A percentile compares a stretch with the other conserved stretches of the same genome.
These are phyloP conservation scores for Sturmia bella DNA, from an alignment of 2,888 invertebrate species.

Conservation along the genomic window DNA sequence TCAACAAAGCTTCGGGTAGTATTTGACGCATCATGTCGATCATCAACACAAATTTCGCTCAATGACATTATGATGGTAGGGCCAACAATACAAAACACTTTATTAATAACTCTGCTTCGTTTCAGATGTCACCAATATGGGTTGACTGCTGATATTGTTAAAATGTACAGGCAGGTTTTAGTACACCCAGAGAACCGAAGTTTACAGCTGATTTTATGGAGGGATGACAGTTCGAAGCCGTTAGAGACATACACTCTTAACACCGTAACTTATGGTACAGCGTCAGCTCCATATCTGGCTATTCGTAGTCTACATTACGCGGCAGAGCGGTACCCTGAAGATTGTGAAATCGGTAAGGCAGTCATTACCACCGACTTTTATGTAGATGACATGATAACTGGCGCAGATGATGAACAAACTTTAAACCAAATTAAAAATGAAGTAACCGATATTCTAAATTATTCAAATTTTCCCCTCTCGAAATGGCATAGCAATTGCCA, in stretches of 20 bases:
- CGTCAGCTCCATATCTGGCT: conserved; percentile 51
- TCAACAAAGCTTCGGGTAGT: conserved; percentile 64
- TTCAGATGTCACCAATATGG: conserved; percentile 55
- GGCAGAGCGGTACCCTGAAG: conserved; percentile 27
- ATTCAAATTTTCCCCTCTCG: conserved; percentile 43
- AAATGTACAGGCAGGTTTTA: conserved; percentile 47
- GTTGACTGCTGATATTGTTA: conserved; percentile 42
- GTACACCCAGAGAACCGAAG: conserved; percentile 34
- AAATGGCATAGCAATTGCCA: conserved; percentile 45
- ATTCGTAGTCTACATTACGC: conserved; percentile 44
- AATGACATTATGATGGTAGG: too few relatives aligned
- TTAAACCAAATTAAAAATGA: conserved; percentile 40
- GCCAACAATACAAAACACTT: too few relatives aligned
- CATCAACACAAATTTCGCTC: conserved; percentile 50
- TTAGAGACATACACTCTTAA: conserved; percentile 4
- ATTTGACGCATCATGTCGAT: conserved; percentile 60
- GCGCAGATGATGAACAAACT: conserved; percentile 40
- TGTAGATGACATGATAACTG: conserved; percentile 47
- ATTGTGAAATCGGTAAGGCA: conserved; percentile 28
- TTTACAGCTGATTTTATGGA: conserved; percentile 45
- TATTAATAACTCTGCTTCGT: conserved; percentile 52
- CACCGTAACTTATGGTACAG: conserved; percentile 26
- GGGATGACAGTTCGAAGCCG: conserved; percentile 12
- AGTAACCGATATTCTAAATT: conserved; percentile 46
- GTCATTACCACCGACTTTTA: too few relatives aligned